Evolutionary conservation across 92 coral and sea anemone genomes (phyloP), one percentile per base, ranked within the genome.

Genomic region (Zoanthus sansibaricus): DNA sequence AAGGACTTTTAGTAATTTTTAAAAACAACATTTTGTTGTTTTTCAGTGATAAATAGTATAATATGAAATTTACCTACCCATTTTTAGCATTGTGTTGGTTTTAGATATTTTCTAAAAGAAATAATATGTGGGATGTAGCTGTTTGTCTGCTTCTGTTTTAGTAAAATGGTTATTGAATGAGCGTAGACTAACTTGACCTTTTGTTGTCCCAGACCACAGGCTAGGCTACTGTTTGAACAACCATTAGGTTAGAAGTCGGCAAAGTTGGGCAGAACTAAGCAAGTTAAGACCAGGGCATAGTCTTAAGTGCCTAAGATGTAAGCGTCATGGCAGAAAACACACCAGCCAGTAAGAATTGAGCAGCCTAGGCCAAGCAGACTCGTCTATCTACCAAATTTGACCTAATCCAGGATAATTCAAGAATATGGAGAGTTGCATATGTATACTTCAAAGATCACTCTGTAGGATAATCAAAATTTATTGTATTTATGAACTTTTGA

Each of bases 201-300:
- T 80, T 80, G 71, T 79, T 79, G 21, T 79, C 73, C 21, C 37
- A 58, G 84, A 62, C 71, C 44, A 79, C 84, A 79, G 73, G 58
- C 84, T 79, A 79, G 71, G 73, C 71, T 79, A 61, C 84, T 76
- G 61, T 80, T 64, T 80, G 21, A 80, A 46, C 85, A 80, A 45
- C 85, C 85, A 80, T 67, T 80, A 80, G 85, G 85, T 80, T 66
- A 80, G 47, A 67, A 49, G 85, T 80, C 85, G n/a, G 45, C 85
- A 80, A 80, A 44, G 55, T 64, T 79, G 84, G 84, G 84, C 84
- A 61, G 85, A 80, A 64, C 85, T 80, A 80, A 80, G 85, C 85
- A 80, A 80, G 85, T 80, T 80, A 80, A 80, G 75, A 66, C 85
- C 62, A 80, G 85, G 85, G 73, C 85, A 80, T 80, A 80, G 70